Percentiles rank a stretch among this genome's conserved stretches.
Conservation (phyloP, 2,113 vertebrate species). For the Chroicocephalus ridibundus region DNA sequence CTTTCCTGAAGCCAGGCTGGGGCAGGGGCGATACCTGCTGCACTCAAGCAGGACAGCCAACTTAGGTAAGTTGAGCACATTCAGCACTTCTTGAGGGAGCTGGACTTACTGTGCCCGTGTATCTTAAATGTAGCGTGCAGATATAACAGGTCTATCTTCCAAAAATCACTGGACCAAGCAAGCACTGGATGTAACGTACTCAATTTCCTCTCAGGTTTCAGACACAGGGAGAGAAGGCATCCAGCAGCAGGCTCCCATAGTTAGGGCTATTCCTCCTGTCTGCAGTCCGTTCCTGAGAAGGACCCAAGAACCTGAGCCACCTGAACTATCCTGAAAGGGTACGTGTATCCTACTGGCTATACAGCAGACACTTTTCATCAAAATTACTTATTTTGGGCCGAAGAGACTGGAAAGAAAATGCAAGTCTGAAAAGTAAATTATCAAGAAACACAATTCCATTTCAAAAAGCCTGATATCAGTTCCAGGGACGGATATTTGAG, state of each 20-base stretch:
- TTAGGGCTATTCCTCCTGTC: not conserved
- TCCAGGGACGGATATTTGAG: not conserved
- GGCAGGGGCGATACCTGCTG: not conserved
- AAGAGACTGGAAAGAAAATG: not conserved
- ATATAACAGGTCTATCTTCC: not conserved
- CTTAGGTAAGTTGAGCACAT: not conserved
- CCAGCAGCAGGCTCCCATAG: not conserved
- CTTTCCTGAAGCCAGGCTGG: not conserved
- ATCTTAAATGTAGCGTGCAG: not conserved
- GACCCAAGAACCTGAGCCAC: not conserved
- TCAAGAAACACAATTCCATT: not conserved
- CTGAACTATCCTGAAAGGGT: not conserved
- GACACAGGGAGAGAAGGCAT: not conserved
- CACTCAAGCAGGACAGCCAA: not conserved
- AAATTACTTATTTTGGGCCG: not conserved
- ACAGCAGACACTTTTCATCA: not conserved
- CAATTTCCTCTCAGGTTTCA: not conserved
- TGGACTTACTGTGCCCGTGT: not conserved
- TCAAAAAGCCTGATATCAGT: not conserved
- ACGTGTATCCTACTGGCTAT: not conserved
- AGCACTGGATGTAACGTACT: not conserved
- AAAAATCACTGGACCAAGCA: not conserved
- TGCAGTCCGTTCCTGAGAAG: not conserved
- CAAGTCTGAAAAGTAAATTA: slow-evolving; percentile 27
- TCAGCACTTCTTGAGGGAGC: not conserved